Evolutionary conservation across 2,888 invertebrate species (phyloP).

Genomic region (Buathra laborator): DNA sequence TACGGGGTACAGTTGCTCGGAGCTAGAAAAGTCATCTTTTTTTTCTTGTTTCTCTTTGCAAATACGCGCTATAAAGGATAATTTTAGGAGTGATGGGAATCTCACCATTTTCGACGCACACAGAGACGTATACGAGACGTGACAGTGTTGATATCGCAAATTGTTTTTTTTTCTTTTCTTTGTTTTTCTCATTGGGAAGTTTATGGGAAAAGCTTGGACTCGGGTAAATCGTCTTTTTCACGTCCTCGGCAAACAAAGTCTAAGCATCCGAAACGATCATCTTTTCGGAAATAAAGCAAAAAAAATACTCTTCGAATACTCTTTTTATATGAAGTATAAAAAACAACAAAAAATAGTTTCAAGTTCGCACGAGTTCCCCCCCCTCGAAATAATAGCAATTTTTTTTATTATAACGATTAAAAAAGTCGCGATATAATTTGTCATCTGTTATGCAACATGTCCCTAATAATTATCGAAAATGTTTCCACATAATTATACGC

Average conservation of each 20-base stretch:
- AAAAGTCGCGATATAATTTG: too few relatives aligned
- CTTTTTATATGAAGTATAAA: background rate
- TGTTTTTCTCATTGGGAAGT: constrained; percentile 31
- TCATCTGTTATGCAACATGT: too few relatives aligned
- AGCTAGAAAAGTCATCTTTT: constrained; percentile 77
- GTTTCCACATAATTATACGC: too few relatives aligned
- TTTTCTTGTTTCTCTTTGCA: constrained; percentile 38
- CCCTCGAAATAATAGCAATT: too few relatives aligned
- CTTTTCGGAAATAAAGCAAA: background rate
- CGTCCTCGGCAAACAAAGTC: background rate
- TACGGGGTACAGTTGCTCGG: constrained; percentile 81
- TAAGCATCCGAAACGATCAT: background rate
- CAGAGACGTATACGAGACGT: constrained; percentile 84
- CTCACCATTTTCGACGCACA: constrained; percentile 85
- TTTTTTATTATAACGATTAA: too few relatives aligned
- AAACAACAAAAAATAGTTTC: background rate
- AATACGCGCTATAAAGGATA: constrained; percentile 63
- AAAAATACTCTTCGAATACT: background rate
- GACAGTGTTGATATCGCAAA: constrained; percentile 84
- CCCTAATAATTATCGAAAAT: too few relatives aligned
- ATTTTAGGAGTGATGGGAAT: constrained; percentile 82
- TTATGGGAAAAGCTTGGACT: constrained; percentile 73
- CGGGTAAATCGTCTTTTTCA: constrained; percentile 70
- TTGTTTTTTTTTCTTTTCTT: constrained; percentile 61
- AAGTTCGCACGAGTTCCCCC: too few relatives aligned